phyloP scores from a whole-genome alignment of 1,140 invertebrate species.

The Drosophila chauvacae region DNA sequence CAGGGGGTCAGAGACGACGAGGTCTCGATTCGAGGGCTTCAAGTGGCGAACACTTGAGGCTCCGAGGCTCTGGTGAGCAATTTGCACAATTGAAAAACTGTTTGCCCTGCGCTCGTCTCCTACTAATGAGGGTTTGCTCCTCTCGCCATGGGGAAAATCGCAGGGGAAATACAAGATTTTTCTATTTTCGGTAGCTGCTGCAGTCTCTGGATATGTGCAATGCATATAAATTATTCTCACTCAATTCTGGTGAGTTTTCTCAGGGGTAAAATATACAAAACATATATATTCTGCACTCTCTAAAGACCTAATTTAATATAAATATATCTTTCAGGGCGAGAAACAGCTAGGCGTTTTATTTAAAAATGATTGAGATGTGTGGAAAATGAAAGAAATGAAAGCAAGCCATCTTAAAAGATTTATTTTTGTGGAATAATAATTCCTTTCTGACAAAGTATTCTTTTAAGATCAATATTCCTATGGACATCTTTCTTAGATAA shows the following conservation, averaged over 20 bases:
- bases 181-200: conserved; percentile 31
- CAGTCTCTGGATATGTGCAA: conserved; percentile 16
- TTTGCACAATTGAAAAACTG: conserved; percentile 55
- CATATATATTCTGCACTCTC: conserved; percentile 4
- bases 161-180: conserved; percentile 17
- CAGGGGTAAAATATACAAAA: background rate
- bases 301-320: conserved; percentile 19
- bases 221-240: conserved; percentile 43
- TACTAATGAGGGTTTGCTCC: conserved; percentile 31
- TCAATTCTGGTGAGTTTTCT: conserved; percentile 18
- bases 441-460: background rate
- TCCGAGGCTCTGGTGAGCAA: conserved; percentile 41
- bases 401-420: background rate
- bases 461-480: background rate
- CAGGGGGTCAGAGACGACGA: background rate
- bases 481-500: no score
- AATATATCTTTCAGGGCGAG: background rate
- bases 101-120: conserved; percentile 44
- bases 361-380: background rate
- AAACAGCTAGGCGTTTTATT: background rate
- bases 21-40: conserved; percentile 35
- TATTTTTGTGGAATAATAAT: background rate
- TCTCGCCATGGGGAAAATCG: conserved; percentile 13
- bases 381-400: background rate
- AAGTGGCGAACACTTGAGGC: conserved; percentile 45